Percentiles rank a stretch among this genome's conserved stretches.
These are phyloP conservation scores for Leptopilina drosophilae DNA, from an alignment of 2,888 invertebrate genomes.

Conservation along the genomic window DNA sequence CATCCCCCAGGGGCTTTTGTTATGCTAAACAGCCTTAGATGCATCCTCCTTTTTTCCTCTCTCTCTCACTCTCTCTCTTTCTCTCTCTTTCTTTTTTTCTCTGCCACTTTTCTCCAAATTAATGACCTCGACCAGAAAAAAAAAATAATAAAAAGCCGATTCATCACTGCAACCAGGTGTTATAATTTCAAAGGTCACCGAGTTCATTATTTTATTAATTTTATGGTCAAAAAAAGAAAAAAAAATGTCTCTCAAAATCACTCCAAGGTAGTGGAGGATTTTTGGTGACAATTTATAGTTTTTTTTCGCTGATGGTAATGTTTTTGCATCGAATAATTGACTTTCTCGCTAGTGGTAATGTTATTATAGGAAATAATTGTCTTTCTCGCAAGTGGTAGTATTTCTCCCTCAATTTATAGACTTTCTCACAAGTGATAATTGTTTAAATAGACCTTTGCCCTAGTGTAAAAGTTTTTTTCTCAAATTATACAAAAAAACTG, in stretches of 20 bases:
- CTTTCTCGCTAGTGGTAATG: not conserved
- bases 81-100: conserved; percentile 43
- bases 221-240: not conserved
- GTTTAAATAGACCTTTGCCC: too few relatives aligned
- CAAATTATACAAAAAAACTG: too few relatives aligned
- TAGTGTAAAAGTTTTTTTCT: too few relatives aligned
- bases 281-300: not conserved
- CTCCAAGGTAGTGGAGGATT: not conserved
- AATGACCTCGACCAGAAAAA: not conserved
- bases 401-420: too few relatives aligned
- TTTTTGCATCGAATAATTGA: too few relatives aligned
- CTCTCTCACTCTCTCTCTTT: conserved; percentile 20
- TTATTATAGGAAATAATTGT: too few relatives aligned
- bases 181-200: conserved; percentile 4
- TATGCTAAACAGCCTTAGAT: conserved; percentile 70
- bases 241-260: too few relatives aligned
- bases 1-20: conserved; percentile 67
- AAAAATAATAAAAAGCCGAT: not conserved
- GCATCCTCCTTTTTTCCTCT: conserved; percentile 53
- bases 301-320: too few relatives aligned
- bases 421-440: too few relatives aligned
- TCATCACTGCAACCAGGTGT: conserved; percentile 11
- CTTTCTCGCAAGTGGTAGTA: too few relatives aligned
- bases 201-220: conserved; percentile 3
- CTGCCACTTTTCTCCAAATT: conserved; percentile 43